Evolutionary conservation across 1,140 invertebrate genomes (phyloP), one percentile per base, ranked within the genome.

Genomic region (Drosophila oshimai): DNA sequence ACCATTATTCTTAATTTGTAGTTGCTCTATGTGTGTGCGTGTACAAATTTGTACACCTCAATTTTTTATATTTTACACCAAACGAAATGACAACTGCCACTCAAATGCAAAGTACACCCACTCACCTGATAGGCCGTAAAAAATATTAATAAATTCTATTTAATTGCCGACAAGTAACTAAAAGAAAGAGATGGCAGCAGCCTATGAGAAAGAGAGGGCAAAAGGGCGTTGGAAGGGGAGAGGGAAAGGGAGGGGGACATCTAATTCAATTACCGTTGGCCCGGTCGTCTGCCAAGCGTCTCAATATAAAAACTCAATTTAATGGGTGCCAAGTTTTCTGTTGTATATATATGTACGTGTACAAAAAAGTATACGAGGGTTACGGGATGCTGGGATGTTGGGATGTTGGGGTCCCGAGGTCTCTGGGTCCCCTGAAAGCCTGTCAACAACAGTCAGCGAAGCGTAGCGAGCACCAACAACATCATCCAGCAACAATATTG

Each of bases 231-330:
- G n/a, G n/a, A n/a, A n/a, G n/a, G 2, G 9, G 6, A 4, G 44
- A 18, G 3, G 1, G 10, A 17, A n/a, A 15, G 13, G 6, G n/a
- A 1, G 9, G 6, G 13, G 47, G 57, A 65, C 65, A 55, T 80
- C 53, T 76, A 80, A 80, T 80, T 81, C 72, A 75, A 80, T 80
- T 81, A 76, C 58, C 65, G 65, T 41, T 81, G 44, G 42, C 34
- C 57, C 46, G 65, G 47, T 53, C 62, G 68, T 50, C 51, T 70
- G 64, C 41, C 53, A 70, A 67, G 60, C 77, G 39, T 76, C 77
- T 80, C 65, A 60, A 72, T 76, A 80, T 76, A 80, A 81, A 65
- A 81, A 81, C 77, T 81, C 72, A 81, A 81, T 80, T 80, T 81
- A 80, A 76, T 76, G 77, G 72, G 65, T 67, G 72, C 67, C 72